Evolutionary conservation across 2,113 vertebrate genomes (phyloP), one percentile per base, ranked within the genome.

Genomic region (Clarias macrocephalus): DNA sequence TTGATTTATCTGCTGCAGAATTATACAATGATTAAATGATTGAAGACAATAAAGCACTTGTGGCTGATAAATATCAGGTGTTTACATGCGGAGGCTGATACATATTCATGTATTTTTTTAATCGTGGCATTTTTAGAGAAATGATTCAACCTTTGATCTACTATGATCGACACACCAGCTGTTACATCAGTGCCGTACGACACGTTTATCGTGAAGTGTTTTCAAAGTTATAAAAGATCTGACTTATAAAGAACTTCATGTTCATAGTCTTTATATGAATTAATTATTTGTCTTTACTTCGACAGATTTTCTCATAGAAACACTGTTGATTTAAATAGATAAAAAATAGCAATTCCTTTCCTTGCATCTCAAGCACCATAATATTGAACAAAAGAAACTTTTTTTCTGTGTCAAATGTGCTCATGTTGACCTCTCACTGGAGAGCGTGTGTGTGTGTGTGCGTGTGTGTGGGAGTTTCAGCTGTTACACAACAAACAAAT

Each of bases 251-350:
- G 18, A 11, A 72, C 37, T 28, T 77, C 19, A 54, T 2, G 1
- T 56, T 77, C 6, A 8, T 52, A 52, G 25, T 57, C 23, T 56
- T n/a, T 54, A 16, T 5, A 57, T 25, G 76, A 57, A 28, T 25
- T 54, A 30, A 28, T 16, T 5, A 16, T 57, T 30, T 57, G 54
- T 79, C 52, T 79, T 57, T 56, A 79, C 76, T 57, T n/a, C n/a
- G 9, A 28, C 52, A 15, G 52, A 48, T n/a, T 76, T 85, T 48
- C 19, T 52, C 11, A 37, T 54, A 79, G n/a, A 77, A 86, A 62
- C 62, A 88, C 37, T 52, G 11, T 52, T n/a, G 70, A 52, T 70
- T 66, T 79, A 68, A 76, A 86, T 33, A 80, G 85, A 82, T 9
- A 72, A 84, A 19, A 52, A 57, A 48, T 48, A 9, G 0, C 0